Conservation (phyloP, 2,113 vertebrate species). For the Pomatostomus ruficeps region DNA sequence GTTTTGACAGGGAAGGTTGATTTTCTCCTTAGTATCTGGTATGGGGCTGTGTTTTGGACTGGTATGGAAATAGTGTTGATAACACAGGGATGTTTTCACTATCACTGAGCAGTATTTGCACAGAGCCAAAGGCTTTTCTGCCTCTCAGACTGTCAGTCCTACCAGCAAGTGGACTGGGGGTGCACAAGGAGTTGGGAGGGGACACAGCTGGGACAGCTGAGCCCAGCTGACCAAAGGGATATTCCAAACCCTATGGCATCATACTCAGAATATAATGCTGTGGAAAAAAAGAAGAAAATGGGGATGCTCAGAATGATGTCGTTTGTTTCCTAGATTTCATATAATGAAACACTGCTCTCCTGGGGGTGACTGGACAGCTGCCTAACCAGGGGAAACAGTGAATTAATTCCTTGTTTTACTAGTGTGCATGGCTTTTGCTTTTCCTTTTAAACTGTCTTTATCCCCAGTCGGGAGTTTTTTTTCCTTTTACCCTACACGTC, state of each 20-base stretch:
- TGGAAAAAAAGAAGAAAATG: neutral
- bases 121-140: neutral
- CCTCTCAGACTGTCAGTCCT: too few species aligned
- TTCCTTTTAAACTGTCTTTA: neutral
- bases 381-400: rapidly evolving
- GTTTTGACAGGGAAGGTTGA: neutral
- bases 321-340: rapidly evolving
- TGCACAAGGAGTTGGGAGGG: neutral
- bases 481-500: neutral
- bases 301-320: rapidly evolving
- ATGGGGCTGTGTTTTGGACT: neutral
- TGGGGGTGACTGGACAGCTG: neutral
- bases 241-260: rapidly evolving
- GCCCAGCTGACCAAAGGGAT: neutral
- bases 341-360: neutral
- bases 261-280: neutral
- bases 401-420: neutral
- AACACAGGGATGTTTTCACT: neutral
- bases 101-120: neutral
- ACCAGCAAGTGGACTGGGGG: rapidly evolving
- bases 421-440: rapidly evolving
- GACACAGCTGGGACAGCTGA: neutral
- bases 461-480: rapidly evolving
- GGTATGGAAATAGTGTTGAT: neutral
- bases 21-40: neutral